These are phyloP conservation scores for Rhodeus uyekii DNA, from an alignment of 2,797 vertebrate genomes.

Conservation along the genomic window DNA sequence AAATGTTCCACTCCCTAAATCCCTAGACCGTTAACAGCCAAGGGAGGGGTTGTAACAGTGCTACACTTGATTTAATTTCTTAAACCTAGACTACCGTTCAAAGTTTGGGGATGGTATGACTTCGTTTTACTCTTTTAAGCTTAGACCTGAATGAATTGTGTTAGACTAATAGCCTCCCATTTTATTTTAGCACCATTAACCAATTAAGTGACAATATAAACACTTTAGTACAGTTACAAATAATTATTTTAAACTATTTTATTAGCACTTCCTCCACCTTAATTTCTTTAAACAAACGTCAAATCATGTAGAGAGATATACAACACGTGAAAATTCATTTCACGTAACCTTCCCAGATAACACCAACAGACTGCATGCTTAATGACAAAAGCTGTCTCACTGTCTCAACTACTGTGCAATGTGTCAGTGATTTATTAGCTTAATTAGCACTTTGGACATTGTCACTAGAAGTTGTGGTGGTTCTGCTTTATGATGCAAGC, in stretches of 20 bases:
- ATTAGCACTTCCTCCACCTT: background rate
- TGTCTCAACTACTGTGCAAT: constrained; percentile 23
- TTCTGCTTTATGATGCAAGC: constrained; percentile 30
- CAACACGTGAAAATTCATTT: constrained; percentile 20
- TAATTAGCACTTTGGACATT: constrained; percentile 15
- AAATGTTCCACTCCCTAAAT: no score
- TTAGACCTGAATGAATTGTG: background rate
- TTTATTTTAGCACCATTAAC: background rate
- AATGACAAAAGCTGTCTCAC: constrained; percentile 45
- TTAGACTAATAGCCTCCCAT: background rate
- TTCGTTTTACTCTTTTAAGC: background rate
- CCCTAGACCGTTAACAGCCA: no score
- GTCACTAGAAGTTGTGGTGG: constrained; percentile 17
- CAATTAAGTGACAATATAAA: background rate
- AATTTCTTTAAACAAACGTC: background rate
- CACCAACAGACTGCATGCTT: constrained; percentile 40
- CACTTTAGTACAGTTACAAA: background rate
- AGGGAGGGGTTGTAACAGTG: no score
- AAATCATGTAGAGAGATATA: background rate
- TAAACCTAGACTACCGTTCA: background rate
- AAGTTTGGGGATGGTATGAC: background rate
- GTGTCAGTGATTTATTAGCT: constrained; percentile 44
- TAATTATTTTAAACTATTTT: background rate
- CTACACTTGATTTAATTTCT: no score
- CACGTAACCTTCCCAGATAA: constrained; percentile 38